Percentiles rank a stretch among this genome's conserved stretches.
Evolutionary conservation across 2,888 invertebrate genomes (phyloP).

Genomic region (Malacosoma neustria): DNA sequence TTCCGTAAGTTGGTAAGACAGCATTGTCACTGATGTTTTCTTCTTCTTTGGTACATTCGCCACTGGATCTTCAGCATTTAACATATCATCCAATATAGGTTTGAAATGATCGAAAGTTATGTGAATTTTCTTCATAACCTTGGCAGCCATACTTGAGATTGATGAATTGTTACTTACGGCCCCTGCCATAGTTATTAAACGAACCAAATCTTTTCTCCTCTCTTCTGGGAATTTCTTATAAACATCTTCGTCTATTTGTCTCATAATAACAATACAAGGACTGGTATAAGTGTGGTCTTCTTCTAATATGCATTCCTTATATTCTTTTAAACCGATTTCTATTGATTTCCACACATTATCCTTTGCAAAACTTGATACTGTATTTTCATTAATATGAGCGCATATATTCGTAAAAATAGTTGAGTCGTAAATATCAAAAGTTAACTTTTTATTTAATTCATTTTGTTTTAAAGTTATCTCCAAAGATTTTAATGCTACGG

Average conservation of each 20-base stretch:
- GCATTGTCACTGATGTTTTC: constrained; percentile 51
- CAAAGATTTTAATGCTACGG: constrained; percentile 33
- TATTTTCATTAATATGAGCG: constrained; percentile 69
- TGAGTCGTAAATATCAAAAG: constrained; percentile 66
- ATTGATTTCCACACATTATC: constrained; percentile 75
- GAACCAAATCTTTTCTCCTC: constrained; percentile 61
- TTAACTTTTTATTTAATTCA: constrained; percentile 26
- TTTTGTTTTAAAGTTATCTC: constrained; percentile 34
- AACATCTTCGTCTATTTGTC: constrained; percentile 71
- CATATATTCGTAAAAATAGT: constrained; percentile 71
- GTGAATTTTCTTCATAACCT: constrained; percentile 78
- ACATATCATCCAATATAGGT: constrained; percentile 76
- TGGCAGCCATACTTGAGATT: constrained; percentile 75
- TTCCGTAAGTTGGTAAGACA: constrained; percentile 77
- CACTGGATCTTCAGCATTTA: constrained; percentile 56
- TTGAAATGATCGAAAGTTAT: constrained; percentile 77
- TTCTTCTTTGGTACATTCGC: constrained; percentile 48
- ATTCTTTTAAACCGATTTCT: constrained; percentile 64
- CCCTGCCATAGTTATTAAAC: constrained; percentile 70
- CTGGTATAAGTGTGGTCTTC: constrained; percentile 42
- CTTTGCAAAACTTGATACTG: constrained; percentile 49
- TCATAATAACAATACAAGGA: constrained; percentile 69
- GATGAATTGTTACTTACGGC: constrained; percentile 75
- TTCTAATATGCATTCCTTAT: constrained; percentile 57
- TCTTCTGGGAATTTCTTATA: constrained; percentile 64